Percentiles rank a stretch among this genome's conserved stretches.
Evolutionary conservation across 1,140 invertebrate genomes (phyloP).

Genomic region (Halictus rubicundus): DNA sequence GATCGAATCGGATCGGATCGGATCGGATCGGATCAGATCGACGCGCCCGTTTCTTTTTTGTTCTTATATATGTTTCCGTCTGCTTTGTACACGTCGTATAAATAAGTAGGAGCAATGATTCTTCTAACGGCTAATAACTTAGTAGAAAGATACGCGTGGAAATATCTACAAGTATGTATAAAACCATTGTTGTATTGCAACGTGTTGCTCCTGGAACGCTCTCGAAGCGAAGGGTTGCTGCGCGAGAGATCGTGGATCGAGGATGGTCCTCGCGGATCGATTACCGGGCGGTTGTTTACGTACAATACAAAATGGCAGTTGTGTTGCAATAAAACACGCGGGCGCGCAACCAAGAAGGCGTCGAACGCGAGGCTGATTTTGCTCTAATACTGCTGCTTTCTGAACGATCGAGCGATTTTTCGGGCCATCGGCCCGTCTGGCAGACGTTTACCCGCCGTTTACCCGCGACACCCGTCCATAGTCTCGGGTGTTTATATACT

Average conservation of each 20-base stretch:
- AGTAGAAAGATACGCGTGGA: constrained; percentile 68
- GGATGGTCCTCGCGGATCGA: constrained; percentile 6
- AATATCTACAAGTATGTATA: constrained; percentile 77
- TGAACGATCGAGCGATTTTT: too few species aligned
- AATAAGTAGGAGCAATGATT: constrained; percentile 67
- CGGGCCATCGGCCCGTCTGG: too few species aligned
- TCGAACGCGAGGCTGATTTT: constrained; percentile 69
- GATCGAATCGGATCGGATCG: constrained; percentile 5
- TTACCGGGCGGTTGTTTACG: neutral
- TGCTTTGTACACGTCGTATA: constrained; percentile 62
- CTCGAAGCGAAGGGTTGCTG: neutral
- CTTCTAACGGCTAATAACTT: constrained; percentile 68
- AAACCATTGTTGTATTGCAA: constrained; percentile 71
- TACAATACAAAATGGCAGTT: constrained; percentile 75
- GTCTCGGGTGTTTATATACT: neutral
- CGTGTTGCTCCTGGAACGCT: constrained; percentile 20
- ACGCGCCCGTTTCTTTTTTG: constrained; percentile 14
- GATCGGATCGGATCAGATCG: neutral
- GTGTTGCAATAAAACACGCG: constrained; percentile 66
- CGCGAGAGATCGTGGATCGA: constrained; percentile 14
- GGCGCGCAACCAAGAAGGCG: constrained; percentile 54
- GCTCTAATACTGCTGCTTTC: constrained; percentile 76
- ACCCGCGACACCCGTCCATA: too few species aligned
- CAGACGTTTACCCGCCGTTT: too few species aligned
- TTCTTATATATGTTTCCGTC: constrained; percentile 16